phyloP scores from a whole-genome alignment of 1,140 invertebrate species.

The Halictus rubicundus region DNA sequence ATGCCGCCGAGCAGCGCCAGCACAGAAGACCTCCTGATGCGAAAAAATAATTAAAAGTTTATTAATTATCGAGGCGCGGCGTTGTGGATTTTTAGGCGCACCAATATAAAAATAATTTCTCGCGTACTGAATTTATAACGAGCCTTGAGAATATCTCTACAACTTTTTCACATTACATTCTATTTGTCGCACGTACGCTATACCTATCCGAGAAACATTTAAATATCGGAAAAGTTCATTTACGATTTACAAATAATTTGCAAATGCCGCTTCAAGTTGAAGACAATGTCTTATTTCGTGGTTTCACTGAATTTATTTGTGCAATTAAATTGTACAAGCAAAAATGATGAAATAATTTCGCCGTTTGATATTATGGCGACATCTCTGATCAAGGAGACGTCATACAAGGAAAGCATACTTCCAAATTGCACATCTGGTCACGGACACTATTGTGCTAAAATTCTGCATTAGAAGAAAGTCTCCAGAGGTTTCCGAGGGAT shows the following conservation, averaged over 20 bases:
- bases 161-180: not conserved
- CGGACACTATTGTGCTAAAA: too few species aligned
- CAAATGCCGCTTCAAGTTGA: too few species aligned
- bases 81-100: not conserved
- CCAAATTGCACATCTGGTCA: too few species aligned
- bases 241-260: too few species aligned
- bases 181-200: not conserved
- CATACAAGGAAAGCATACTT: too few species aligned
- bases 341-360: not conserved
- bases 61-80: constrained; percentile 22
- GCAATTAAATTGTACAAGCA: not conserved
- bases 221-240: too few species aligned
- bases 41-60: constrained; percentile 48
- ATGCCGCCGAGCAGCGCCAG: not conserved
- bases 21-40: constrained; percentile 17
- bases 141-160: not conserved
- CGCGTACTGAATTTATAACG: constrained; percentile 30
- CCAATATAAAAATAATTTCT: constrained; percentile 22
- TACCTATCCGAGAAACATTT: too few species aligned
- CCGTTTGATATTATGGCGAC: not conserved
- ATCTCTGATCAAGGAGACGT: not conserved
- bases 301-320: not conserved
- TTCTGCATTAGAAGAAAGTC: too few species aligned
- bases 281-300: not conserved
- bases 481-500: too few species aligned